These are phyloP conservation scores for Diorhabda sublineata DNA, from an alignment of 1,140 invertebrate species.

Conservation along the genomic window DNA sequence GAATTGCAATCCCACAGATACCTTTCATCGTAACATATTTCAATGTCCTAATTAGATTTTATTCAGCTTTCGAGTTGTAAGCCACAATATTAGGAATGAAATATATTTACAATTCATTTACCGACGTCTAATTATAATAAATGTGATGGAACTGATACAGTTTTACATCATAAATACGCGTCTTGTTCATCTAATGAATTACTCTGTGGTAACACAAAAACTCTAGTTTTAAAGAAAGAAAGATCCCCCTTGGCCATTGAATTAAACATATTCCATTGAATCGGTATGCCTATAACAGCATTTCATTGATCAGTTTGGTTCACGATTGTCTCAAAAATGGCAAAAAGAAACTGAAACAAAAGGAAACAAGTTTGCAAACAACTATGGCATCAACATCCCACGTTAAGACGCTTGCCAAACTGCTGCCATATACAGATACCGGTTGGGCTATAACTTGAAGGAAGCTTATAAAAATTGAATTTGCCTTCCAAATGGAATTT, in stretches of 20 bases:
- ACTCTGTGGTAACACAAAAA: background rate
- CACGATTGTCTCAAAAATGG: slow-evolving; percentile 16
- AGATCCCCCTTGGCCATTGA: slow-evolving; percentile 1
- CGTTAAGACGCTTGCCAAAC: slow-evolving; percentile 12
- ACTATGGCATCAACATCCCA: slow-evolving; percentile 13
- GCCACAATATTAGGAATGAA: too few relatives aligned
- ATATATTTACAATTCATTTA: too few relatives aligned
- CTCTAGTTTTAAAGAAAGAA: background rate
- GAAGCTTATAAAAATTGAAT: slow-evolving; percentile 17
- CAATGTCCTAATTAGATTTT: too few relatives aligned
- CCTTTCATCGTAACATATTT: too few relatives aligned
- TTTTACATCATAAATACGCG: too few relatives aligned
- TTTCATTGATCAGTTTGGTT: slow-evolving; percentile 19
- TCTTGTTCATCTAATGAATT: background rate
- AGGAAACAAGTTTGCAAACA: slow-evolving; percentile 17
- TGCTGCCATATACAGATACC: slow-evolving; percentile 12
- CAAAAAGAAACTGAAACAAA: slow-evolving; percentile 6
- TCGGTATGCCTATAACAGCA: slow-evolving; percentile 10
- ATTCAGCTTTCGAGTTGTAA: too few relatives aligned
- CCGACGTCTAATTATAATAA: too few relatives aligned
- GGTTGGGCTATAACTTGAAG: slow-evolving; percentile 5
- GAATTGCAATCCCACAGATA: too few relatives aligned
- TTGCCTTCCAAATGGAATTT: slow-evolving; percentile 17
- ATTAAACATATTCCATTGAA: slow-evolving; percentile 15
- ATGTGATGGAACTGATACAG: too few relatives aligned